Conservation (phyloP, 2,113 vertebrate species). For the Benitochromis conjunctus region DNA sequence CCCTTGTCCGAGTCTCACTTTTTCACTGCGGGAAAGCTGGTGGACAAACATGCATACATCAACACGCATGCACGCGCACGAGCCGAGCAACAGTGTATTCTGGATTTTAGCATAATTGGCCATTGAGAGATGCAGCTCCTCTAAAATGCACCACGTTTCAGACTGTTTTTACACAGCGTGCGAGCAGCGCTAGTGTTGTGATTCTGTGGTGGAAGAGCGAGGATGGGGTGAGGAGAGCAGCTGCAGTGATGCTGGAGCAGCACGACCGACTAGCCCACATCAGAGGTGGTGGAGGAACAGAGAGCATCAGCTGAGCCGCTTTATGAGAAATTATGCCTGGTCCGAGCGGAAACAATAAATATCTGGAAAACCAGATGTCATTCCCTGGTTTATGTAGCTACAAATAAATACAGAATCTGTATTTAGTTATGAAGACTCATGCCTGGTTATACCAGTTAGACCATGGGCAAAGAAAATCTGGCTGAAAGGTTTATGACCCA, state of each 20-base stretch:
- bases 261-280: slow-evolving; percentile 2
- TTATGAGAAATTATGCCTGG: not conserved
- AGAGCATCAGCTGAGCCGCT: slow-evolving; percentile 19
- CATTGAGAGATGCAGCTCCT: not conserved
- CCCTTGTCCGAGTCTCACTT: slow-evolving; percentile 58
- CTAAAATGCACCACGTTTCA: slow-evolving; percentile 7
- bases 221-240: slow-evolving; percentile 8
- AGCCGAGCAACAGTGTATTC: not conserved
- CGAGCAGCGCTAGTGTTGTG: not conserved
- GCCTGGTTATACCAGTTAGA: not conserved
- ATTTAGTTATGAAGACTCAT: not conserved
- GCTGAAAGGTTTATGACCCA: not conserved
- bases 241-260: not conserved
- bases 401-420: not conserved
- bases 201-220: not conserved
- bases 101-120: not conserved
- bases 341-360: not conserved
- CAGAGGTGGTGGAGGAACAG: slow-evolving; percentile 6
- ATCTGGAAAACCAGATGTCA: not conserved
- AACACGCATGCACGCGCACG: not conserved
- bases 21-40: slow-evolving; percentile 21
- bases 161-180: not conserved
- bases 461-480: not conserved
- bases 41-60: not conserved
- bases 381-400: not conserved